Evolutionary conservation across 2,113 vertebrate species (phyloP), one percentile per base, ranked within the genome.

Genomic region (Oplegnathus fasciatus): DNA sequence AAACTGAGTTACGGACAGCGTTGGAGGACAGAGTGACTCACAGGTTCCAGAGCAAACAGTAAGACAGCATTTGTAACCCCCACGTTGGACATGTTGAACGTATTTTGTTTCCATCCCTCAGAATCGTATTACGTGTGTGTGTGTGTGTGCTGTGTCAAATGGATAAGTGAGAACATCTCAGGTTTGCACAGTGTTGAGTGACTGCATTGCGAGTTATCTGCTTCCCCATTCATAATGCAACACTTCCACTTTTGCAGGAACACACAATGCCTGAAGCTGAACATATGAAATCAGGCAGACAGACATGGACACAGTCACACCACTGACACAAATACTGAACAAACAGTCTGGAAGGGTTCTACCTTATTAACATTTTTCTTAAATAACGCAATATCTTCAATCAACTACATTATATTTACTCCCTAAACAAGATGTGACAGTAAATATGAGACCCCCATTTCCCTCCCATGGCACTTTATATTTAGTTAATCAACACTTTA

Each of bases 31-130:
- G 77, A 91, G 37, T 87, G 80, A 88, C 90, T 80, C 95, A 94
- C 28, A 86, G 74, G 78, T 96, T 96, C 83, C 95, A 96, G 92
- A 93, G 92, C 75, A 87, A 90, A 52, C 93, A 94, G 95, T 96
- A 94, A 95, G 92, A 34, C 54, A 0, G 4, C 15, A 24, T 20
- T 71, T 52, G 13, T 14, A n/a, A 44, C 6, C 14, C 42, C 20
- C 10, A 66, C 1, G 22, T 18, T 9, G n/a, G 7, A 55, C 7
- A 3, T 1, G 2, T 24, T 44, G 28, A 40, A 5, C 44, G 17
- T 80, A 20, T 75, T 86, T 57, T 52, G 62, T 55, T 68, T 55
- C 46, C 7, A 32, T 30, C 20, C 13, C 37, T 40, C 14, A 61
- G 80, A 78, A 34, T 88, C 46, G 0, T 30, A 30, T 88, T 89